These are phyloP conservation scores for Phyllostomus discolor DNA, from an alignment of 2,113 vertebrate species.

Conservation along the genomic window DNA sequence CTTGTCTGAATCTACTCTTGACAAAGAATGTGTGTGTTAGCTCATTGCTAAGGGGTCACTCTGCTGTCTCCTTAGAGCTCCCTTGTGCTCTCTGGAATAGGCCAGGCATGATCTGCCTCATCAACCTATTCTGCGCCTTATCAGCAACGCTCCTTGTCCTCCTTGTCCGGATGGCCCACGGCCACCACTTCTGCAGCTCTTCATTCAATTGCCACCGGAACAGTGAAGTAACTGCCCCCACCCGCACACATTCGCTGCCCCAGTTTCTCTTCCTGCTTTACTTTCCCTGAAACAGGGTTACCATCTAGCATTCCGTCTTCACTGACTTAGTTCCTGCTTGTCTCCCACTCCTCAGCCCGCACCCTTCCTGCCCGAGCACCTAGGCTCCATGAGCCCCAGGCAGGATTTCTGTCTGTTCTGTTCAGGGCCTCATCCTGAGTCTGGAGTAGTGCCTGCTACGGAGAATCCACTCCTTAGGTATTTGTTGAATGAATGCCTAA, in stretches of 20 bases:
- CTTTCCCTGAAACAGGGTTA: neutral
- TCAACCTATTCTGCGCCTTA: neutral
- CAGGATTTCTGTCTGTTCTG: neutral
- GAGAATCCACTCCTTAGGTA: neutral
- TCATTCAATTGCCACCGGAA: neutral
- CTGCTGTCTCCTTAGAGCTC: accelerated
- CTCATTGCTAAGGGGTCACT: neutral
- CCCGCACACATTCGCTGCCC: accelerated
- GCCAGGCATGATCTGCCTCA: no score
- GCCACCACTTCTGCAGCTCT: neutral
- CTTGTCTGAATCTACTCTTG: neutral
- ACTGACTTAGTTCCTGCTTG: neutral
- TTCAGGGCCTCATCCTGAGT: neutral
- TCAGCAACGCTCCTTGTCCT: neutral
- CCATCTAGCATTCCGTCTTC: neutral
- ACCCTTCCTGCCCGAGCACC: neutral
- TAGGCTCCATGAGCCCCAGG: neutral
- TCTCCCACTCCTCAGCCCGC: neutral
- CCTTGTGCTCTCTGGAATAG: accelerated
- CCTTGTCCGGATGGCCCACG: no score
- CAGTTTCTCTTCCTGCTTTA: no score
- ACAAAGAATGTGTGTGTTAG: no score
- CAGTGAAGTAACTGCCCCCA: accelerated
- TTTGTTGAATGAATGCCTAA: neutral
- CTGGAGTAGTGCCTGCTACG: no score